phyloP scores from a whole-genome alignment of 2,888 invertebrate species.

The Crematogaster levior region DNA sequence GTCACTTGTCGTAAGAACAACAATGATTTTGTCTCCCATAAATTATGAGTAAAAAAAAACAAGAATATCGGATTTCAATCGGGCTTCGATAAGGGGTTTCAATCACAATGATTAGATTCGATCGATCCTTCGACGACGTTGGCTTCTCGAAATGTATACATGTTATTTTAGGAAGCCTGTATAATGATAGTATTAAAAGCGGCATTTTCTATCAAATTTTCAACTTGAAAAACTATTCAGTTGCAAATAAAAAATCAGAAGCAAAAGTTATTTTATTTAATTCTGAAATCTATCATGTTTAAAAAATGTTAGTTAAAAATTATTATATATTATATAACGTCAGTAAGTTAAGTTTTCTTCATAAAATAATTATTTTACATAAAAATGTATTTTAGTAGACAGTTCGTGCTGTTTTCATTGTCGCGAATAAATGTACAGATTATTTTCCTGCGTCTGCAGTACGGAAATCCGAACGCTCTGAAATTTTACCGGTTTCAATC shows the following conservation, averaged over 20 bases:
- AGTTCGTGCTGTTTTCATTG: constrained; percentile 1
- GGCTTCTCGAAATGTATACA: constrained; percentile 32
- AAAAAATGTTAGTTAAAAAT: no score
- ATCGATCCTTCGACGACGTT: constrained; percentile 46
- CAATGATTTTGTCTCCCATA: constrained; percentile 53
- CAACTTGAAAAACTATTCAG: neutral
- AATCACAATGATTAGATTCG: constrained; percentile 61
- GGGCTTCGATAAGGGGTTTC: constrained; percentile 60
- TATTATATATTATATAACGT: no score
- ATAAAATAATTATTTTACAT: no score
- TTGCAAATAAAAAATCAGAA: neutral
- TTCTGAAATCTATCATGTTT: neutral
- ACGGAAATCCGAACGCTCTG: constrained; percentile 27
- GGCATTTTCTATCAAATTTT: neutral
- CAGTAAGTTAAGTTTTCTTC: neutral
- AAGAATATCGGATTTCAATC: constrained; percentile 67
- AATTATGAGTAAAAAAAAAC: constrained; percentile 56
- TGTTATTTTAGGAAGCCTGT: constrained; percentile 17
- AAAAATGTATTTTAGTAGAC: constrained; percentile 26
- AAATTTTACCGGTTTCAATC: constrained; percentile 40
- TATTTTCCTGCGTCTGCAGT: constrained; percentile 9
- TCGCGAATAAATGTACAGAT: constrained; percentile 22
- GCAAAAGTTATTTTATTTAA: neutral
- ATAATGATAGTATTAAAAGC: constrained; percentile 9
- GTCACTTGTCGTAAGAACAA: constrained; percentile 22